Percentiles rank a stretch among this genome's conserved stretches.
Conservation (phyloP, 2,888 invertebrate species). For the Archaeoteleia sp. region DNA sequence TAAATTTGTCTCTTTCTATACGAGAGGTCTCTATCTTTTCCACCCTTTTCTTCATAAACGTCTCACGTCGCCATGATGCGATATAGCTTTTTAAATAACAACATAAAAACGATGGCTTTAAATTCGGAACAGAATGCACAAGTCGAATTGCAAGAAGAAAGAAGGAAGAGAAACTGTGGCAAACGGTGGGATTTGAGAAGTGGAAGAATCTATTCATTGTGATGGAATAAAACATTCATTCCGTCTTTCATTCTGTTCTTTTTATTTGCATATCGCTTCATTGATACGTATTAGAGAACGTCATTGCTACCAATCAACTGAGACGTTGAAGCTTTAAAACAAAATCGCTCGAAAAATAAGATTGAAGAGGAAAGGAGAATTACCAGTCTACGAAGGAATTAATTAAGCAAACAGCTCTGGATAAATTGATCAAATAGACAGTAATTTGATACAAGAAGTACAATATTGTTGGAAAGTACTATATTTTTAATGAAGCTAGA, state of each 20-base stretch:
- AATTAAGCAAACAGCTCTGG: too few species aligned
- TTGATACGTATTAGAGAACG: background rate
- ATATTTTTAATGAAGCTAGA: too few species aligned
- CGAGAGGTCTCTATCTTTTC: conserved; percentile 5
- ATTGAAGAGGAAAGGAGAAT: too few species aligned
- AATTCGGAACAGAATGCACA: conserved; percentile 22
- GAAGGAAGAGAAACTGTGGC: background rate
- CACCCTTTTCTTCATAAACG: conserved; percentile 54
- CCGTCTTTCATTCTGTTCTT: conserved; percentile 4
- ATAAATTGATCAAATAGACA: too few species aligned
- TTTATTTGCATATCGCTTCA: background rate
- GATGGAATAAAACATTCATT: conserved; percentile 26
- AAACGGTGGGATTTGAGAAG: conserved; percentile 13
- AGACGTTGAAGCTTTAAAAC: too few species aligned
- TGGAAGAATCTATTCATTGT: conserved; percentile 21
- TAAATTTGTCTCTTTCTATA: too few species aligned
- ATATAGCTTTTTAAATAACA: conserved; percentile 55
- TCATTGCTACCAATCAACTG: too few species aligned
- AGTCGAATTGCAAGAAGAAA: conserved; percentile 21
- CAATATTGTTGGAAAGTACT: too few species aligned
- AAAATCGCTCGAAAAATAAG: too few species aligned
- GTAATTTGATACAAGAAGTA: too few species aligned
- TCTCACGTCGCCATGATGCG: conserved; percentile 61
- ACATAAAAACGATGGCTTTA: conserved; percentile 9
- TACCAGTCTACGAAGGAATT: too few species aligned